Evolutionary conservation across 1,140 invertebrate species (phyloP), one percentile per base, ranked within the genome.

Genomic region (Brachionus manjavacas): DNA sequence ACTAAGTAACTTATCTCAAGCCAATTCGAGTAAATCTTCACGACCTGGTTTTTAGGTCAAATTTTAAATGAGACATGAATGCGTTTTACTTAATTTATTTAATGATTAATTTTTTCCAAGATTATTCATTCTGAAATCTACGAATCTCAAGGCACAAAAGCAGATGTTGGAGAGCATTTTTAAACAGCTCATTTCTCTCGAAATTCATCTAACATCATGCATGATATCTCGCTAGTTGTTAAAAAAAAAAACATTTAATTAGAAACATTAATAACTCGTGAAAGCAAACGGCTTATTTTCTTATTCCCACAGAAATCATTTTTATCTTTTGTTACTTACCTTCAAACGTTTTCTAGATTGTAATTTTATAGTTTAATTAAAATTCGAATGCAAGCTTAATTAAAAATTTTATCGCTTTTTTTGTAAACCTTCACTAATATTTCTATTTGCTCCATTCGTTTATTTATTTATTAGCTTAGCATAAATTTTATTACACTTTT

Each of bases 311-410:
- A 60, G 52, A 60, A 60, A 60, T 60, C n/a, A 9, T 23, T 20
- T 14, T 60, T 60, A 60, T 60, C 52, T 20, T 20, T 60, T 60
- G 46, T 52, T 52, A 52, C 52, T 60, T 60, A 23, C 52, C 52
- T 60, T 60, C 52, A 60, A 60, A 60, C 52, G n/a, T 60, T 60
- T 46, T 60, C 52, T 60, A 23, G 2, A 60, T 60, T 60, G 52
- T 60, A 60, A 60, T 60, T 60, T 60, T 60, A 60, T 60, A 60
- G 52, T 60, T 60, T 60, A 60, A 60, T 60, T 60, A 60, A 60
- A 60, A 60, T 60, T 60, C 52, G 52, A 60, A 60, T 25, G 8
- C 20, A 60, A 25, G 52, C 52, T 60, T 60, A 60, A 60, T 60
- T 60, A 60, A 60, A 60, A 60, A 60, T 60, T 60, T 60, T 60